Evolutionary conservation across 2,113 vertebrate genomes (phyloP), one percentile per base, ranked within the genome.

Genomic region (Trachemys scripta): DNA sequence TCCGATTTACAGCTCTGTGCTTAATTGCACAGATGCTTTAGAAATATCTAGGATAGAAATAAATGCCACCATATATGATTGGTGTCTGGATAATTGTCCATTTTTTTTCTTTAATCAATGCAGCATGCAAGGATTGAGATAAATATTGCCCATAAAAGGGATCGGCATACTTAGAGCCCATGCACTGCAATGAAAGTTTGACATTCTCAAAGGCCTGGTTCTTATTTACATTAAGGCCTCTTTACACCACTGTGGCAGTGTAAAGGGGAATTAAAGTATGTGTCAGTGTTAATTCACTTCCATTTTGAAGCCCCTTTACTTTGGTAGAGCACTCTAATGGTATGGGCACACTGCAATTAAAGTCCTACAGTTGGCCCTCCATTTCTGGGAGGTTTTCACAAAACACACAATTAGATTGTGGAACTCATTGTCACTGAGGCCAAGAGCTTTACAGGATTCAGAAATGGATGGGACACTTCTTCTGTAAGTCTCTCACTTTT

Each of bases 351-450:
- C n/a, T 72, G n/a, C 65, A 72, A 20, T 22, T 72, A 10, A 38
- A 72, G 9, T 22, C 65, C 65, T 1, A 19, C 19, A 22, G 19
- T n/a, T 72, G 19, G 35, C 14, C n/a, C 65, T 72, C 31, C 16
- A 22, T 72, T 38, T 38, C 65, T 22, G n/a, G 65, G 65, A 72
- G 47, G 88, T 83, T 82, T 97, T 90, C 87, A 92, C 94, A 90
- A 95, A 92, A 95, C 80, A 87, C 76, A 87, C 84, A 94, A 85
- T 82, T 82, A 24, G 31, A 84, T 95, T 97, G 90, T 93, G 93
- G 95, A 93, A 96, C 51, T 59, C 80, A 72, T 45, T 94, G 90
- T 84, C 53, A 89, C 5, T 75, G 80, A 94, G 92, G 47, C 85
- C 35, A 87, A 82, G 80, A 87, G 79, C 65, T 94, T 95, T 96